Percentiles rank a stretch among this genome's conserved stretches.
Evolutionary conservation across 2,113 vertebrate species (phyloP).

Genomic region (Cyanistes caeruleus): DNA sequence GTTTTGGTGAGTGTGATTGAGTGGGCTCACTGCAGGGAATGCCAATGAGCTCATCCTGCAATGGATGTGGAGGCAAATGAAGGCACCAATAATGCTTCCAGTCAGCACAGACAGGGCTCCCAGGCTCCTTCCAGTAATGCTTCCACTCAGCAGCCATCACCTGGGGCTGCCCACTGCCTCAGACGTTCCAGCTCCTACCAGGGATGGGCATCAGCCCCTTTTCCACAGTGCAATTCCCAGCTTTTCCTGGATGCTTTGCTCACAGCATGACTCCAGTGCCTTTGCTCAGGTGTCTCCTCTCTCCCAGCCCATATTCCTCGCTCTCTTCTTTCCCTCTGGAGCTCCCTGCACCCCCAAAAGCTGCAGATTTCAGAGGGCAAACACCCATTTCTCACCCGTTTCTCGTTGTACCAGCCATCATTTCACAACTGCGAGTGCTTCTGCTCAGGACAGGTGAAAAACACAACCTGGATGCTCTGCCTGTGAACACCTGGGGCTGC

Average conservation of each 20-base stretch:
- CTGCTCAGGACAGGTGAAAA: background rate
- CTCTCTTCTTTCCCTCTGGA: background rate
- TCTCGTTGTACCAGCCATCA: background rate
- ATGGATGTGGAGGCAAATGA: background rate
- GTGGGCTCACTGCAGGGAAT: slow-evolving; percentile 40
- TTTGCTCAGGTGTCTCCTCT: background rate
- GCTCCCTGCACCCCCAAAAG: background rate
- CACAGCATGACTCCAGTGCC: background rate
- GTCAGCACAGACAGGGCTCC: slow-evolving; percentile 35
- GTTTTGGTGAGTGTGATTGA: background rate
- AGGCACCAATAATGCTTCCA: slow-evolving; percentile 28
- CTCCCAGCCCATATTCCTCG: background rate
- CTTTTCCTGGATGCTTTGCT: background rate
- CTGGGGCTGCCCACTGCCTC: background rate
- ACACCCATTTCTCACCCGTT: background rate
- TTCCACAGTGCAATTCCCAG: background rate
- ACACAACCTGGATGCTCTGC: background rate
- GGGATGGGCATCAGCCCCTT: background rate
- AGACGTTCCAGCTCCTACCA: background rate
- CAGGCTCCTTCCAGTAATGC: slow-evolving; percentile 42
- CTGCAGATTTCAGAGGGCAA: background rate
- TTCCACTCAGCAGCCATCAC: background rate
- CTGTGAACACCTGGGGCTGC: background rate
- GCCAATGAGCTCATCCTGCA: slow-evolving; percentile 55
- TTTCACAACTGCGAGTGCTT: background rate